Evolutionary conservation across 2,113 vertebrate species (phyloP).

Genomic region (Gadus macrocephalus): DNA sequence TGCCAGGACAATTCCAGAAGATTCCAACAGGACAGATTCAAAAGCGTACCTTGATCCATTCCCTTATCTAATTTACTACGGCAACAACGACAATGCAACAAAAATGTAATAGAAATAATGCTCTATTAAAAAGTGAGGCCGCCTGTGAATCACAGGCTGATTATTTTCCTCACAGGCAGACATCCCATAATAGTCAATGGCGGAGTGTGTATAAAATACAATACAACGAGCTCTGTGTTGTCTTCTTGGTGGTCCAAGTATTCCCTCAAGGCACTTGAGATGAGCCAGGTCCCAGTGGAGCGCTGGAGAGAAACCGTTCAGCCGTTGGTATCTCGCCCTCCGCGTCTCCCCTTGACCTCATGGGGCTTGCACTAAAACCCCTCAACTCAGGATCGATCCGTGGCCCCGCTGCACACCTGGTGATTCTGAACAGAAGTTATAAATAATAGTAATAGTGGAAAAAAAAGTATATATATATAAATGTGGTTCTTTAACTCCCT

Average conservation of each 20-base stretch:
- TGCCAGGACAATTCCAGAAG: too few species aligned
- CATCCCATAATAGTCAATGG: background rate
- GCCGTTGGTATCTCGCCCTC: background rate
- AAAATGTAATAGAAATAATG: too few species aligned
- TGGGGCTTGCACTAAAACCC: too few species aligned
- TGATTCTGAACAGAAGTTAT: slow-evolving; percentile 6
- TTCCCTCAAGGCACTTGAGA: slow-evolving; percentile 63
- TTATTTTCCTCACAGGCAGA: slow-evolving; percentile 4
- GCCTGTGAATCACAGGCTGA: background rate
- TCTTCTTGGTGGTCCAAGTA: slow-evolving; percentile 19
- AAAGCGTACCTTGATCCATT: background rate
- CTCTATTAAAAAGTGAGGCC: too few species aligned
- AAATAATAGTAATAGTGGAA: slow-evolving; percentile 3
- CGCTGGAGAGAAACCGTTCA: background rate
- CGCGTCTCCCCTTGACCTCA: background rate
- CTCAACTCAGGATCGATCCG: too few species aligned
- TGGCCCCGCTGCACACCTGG: background rate
- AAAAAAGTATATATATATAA: background rate
- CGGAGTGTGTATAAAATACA: slow-evolving; percentile 15
- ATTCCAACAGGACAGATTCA: too few species aligned
- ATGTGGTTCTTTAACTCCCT: background rate
- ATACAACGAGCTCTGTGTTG: slow-evolving; percentile 27
- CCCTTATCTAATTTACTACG: slow-evolving; percentile 25
- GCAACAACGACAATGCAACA: slow-evolving; percentile 1
- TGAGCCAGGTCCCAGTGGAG: slow-evolving; percentile 31